Evolutionary conservation across 2,113 vertebrate species (phyloP), one percentile per base, ranked within the genome.

Genomic region (Thalassoma bifasciatum): DNA sequence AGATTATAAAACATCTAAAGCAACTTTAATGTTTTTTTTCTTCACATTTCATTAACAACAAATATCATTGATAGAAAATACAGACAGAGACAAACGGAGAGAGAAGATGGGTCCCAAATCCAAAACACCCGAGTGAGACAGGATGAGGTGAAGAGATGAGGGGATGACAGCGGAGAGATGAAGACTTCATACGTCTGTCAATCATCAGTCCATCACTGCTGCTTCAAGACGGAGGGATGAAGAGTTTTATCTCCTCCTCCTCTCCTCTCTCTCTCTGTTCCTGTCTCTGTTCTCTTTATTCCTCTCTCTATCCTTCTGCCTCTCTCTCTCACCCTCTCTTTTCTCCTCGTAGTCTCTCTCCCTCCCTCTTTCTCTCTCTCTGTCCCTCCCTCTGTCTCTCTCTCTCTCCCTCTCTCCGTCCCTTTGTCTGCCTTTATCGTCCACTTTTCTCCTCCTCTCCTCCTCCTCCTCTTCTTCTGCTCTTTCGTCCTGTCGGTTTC

Each of bases 201-300:
- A 19, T 68, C 37, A 67, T 71, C 60, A 72, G 62, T 80, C 62
- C 60, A 66, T 81, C 66, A 23, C 76, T 44, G 63, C 59, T 71
- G 71, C 65, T 60, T 46, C 64, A 10, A 19, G 37, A 49, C 0
- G 16, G 7, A 44, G 40, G 2, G 44, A 57, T 23, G 54, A 69
- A 47, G 46, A 47, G 24, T 44, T 69, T 72, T 36, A 82, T 40
- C 81, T 86, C 68, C 85, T 85, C 62, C 82, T 87, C 78, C 66
- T 70, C 49, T 84, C 78, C 30, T 82, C 85, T 50, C 70, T 46
- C 22, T 81, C 83, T 63, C 83, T 78, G 77, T 89, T 87, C 61
- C 79, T 62, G 76, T 91, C 86, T 88, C 71, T 12, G 87, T 94
- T 93, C 85, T 91, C 91, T 46, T 84, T 90, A 30, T 92, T 85